phyloP scores from a whole-genome alignment of 2,888 invertebrate species.

The Parnassius apollo region DNA sequence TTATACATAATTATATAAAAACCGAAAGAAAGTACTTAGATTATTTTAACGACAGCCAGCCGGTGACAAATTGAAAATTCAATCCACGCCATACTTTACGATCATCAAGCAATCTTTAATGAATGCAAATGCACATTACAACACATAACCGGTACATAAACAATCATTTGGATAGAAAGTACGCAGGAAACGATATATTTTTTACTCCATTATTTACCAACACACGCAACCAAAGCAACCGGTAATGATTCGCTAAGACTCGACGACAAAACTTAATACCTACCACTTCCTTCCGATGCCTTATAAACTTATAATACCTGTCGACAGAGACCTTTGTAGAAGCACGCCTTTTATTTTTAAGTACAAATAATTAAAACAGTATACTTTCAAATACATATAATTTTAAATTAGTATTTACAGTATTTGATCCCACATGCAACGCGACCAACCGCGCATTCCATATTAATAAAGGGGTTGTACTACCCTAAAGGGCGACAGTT shows the following conservation, averaged over 20 bases:
- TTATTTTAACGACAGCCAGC: no score
- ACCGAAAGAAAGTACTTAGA: no score
- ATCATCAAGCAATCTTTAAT: slow-evolving; percentile 10
- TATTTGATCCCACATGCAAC: slow-evolving; percentile 67
- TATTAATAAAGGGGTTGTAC: slow-evolving; percentile 69
- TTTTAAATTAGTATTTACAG: slow-evolving; percentile 43
- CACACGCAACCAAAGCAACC: slow-evolving; percentile 35
- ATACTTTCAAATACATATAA: not conserved
- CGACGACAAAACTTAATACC: slow-evolving; percentile 61
- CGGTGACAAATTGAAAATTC: slow-evolving; percentile 3
- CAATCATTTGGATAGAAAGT: slow-evolving; percentile 61
- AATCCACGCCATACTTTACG: not conserved
- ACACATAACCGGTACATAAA: slow-evolving; percentile 50
- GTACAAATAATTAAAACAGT: not conserved
- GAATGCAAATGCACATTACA: slow-evolving; percentile 30
- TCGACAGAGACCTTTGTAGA: slow-evolving; percentile 27
- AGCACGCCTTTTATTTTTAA: not conserved
- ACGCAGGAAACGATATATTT: slow-evolving; percentile 61
- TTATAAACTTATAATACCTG: slow-evolving; percentile 63
- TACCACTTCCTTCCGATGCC: slow-evolving; percentile 79
- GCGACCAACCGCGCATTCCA: slow-evolving; percentile 72
- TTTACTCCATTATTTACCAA: slow-evolving; percentile 38
- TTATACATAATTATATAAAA: no score
- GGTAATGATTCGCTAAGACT: slow-evolving; percentile 69
- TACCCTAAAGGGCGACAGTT: slow-evolving; percentile 65